Percentiles rank a stretch among this genome's conserved stretches.
These are phyloP conservation scores for Poeciliopsis occidentalis DNA, from an alignment of 2,113 vertebrate species.

Conservation along the genomic window DNA sequence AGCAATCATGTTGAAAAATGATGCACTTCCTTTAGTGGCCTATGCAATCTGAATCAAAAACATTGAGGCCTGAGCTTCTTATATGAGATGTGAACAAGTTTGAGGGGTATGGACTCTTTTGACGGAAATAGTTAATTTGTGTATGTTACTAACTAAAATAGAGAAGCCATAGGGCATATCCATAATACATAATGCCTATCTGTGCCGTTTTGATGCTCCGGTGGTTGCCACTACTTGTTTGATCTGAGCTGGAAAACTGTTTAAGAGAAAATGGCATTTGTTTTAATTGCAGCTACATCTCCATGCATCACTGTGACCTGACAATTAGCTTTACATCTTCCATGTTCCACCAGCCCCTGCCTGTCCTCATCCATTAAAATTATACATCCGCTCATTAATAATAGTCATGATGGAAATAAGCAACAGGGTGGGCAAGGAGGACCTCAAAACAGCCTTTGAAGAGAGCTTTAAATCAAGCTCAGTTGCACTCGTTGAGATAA, in stretches of 20 bases:
- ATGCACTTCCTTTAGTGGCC: neutral
- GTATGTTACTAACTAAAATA: neutral
- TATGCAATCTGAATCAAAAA: neutral
- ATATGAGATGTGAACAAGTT: neutral
- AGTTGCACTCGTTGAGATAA: slow-evolving; percentile 5
- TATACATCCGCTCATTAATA: slow-evolving; percentile 40
- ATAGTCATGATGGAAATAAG: slow-evolving; percentile 15
- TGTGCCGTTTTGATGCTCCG: neutral
- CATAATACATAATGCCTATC: neutral
- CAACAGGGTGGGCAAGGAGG: neutral
- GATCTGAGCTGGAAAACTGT: slow-evolving; percentile 13
- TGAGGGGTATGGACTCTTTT: neutral
- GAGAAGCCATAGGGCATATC: neutral
- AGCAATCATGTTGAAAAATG: neutral
- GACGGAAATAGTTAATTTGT: slow-evolving; percentile 22
- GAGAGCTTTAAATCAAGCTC: slow-evolving; percentile 26
- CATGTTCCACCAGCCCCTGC: slow-evolving; percentile 28
- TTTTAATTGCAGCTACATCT: slow-evolving; percentile 34
- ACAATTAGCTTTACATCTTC: slow-evolving; percentile 30
- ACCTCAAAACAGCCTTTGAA: slow-evolving; percentile 8
- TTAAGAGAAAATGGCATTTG: slow-evolving; percentile 17
- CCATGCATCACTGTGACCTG: slow-evolving; percentile 35
- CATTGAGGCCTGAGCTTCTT: neutral
- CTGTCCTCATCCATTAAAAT: slow-evolving; percentile 37
- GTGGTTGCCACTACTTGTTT: neutral